Conservation (phyloP, 2,113 vertebrate genomes). For the Tetrao urogallus region DNA sequence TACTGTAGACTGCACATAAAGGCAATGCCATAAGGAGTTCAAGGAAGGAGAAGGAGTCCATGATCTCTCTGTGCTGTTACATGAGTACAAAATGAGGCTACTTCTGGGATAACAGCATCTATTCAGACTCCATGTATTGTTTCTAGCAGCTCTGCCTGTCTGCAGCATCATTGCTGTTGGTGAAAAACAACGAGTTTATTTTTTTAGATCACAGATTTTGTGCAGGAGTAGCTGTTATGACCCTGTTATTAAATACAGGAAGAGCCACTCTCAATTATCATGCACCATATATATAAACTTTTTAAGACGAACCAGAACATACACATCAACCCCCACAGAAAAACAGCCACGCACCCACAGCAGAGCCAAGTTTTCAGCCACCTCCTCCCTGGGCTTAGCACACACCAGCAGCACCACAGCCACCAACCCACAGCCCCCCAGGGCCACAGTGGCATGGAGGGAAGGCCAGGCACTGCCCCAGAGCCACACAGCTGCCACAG, state of each 20-base stretch:
- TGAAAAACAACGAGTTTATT: neutral
- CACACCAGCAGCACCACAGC: neutral
- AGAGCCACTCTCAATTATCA: neutral
- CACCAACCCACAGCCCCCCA: neutral
- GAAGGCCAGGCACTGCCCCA: neutral
- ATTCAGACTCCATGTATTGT: fast-evolving
- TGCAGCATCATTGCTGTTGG: neutral
- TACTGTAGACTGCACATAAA: neutral
- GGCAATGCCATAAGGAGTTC: neutral
- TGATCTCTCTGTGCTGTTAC: neutral
- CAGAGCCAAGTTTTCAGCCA: neutral
- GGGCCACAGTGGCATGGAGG: neutral
- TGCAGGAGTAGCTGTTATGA: neutral
- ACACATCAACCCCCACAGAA: neutral
- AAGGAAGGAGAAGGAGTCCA: neutral
- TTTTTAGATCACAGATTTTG: neutral
- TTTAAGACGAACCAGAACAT: neutral
- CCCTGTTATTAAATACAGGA: neutral
- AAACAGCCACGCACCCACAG: neutral
- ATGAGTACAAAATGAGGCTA: neutral
- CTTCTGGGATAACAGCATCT: neutral
- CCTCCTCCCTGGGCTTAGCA: neutral
- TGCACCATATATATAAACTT: neutral
- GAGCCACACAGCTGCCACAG: neutral
- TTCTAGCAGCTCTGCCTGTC: neutral